phyloP scores from a whole-genome alignment of 2,797 vertebrate genomes.

The Spheniscus humboldti region DNA sequence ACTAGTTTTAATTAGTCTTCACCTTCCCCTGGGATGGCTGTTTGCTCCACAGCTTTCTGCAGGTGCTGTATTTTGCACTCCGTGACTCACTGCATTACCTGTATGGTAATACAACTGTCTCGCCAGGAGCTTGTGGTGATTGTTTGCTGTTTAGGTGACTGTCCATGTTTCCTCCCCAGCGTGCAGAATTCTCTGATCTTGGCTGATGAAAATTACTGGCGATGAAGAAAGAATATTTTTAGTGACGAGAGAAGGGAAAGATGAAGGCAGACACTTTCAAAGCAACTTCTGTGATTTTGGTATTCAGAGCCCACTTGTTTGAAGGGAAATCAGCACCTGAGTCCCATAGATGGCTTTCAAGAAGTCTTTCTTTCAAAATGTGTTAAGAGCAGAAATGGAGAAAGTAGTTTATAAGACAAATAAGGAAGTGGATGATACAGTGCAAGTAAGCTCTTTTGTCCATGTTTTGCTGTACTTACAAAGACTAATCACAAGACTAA shows the following conservation, averaged over 20 bases:
- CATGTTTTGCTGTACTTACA: not conserved
- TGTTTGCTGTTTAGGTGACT: not conserved
- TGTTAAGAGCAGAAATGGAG: not conserved
- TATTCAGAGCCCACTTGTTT: not conserved
- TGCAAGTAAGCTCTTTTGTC: not conserved
- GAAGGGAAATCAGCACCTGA: not conserved
- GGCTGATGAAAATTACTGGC: not conserved
- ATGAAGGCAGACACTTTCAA: not conserved
- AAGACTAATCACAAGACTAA: not conserved
- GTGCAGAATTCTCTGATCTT: not conserved
- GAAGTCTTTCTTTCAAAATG: not conserved
- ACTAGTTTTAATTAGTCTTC: slow-evolving; percentile 27
- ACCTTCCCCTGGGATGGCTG: not conserved
- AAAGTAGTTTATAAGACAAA: not conserved
- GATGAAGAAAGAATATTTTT: not conserved
- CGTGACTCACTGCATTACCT: not conserved
- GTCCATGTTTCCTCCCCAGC: not conserved
- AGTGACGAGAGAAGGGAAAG: not conserved
- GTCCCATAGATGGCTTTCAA: not conserved
- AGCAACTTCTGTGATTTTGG: not conserved
- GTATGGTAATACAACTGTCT: not conserved
- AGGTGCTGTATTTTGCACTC: not conserved
- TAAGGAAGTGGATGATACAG: not conserved
- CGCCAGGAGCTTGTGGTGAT: not conserved
- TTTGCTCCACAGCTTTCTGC: slow-evolving; percentile 16